These are phyloP conservation scores for Camponotus pennsylvanicus DNA, from an alignment of 1,140 invertebrate species.

Conservation along the genomic window DNA sequence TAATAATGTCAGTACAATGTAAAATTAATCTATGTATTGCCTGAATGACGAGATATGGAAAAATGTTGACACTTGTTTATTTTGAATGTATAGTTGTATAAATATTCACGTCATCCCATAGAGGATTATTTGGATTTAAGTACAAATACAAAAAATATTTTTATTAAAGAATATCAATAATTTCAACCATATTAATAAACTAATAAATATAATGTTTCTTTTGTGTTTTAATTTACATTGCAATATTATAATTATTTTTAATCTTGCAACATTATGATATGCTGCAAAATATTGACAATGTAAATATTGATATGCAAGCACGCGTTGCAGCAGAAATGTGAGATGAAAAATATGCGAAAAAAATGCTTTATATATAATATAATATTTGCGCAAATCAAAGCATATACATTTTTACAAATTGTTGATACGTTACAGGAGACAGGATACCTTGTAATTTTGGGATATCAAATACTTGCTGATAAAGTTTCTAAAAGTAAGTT, in stretches of 20 bases:
- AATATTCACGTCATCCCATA: neutral
- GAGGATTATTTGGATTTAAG: neutral
- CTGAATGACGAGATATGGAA: neutral
- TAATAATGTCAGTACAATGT: neutral
- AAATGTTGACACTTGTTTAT: neutral
- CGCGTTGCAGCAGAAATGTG: neutral
- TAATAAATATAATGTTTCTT: too few species aligned
- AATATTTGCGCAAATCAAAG: neutral
- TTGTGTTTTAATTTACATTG: too few species aligned
- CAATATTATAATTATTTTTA: neutral
- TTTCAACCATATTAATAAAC: neutral
- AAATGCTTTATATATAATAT: too few species aligned
- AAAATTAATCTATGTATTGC: neutral
- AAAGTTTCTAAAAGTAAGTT: conserved; percentile 41
- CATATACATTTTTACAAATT: conserved; percentile 15
- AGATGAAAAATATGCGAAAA: neutral
- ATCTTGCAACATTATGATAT: neutral
- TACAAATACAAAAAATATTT: neutral
- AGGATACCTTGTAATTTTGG: conserved; percentile 2
- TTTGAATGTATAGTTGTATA: neutral
- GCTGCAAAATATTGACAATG: neutral
- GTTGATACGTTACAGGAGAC: conserved; percentile 33
- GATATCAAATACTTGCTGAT: neutral
- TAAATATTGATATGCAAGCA: conserved; percentile 14
- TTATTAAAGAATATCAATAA: neutral